A percentile compares a stretch with the other conserved stretches of the same genome.
These are phyloP conservation scores for Bambusicola thoracicus DNA, from an alignment of 2,113 vertebrate genomes.

Conservation along the genomic window DNA sequence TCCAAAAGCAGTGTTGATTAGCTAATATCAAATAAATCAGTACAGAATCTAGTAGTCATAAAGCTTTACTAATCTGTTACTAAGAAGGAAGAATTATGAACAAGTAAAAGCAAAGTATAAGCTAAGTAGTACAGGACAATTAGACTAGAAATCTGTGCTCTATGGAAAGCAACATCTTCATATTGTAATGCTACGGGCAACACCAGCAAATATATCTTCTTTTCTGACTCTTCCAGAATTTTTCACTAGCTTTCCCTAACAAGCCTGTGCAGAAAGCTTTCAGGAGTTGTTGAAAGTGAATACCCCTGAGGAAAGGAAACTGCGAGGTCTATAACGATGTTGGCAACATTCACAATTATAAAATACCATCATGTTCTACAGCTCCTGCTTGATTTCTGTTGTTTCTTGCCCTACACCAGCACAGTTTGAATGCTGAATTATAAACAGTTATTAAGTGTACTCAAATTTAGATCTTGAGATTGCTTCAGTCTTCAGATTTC, in stretches of 20 bases:
- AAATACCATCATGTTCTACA: neutral
- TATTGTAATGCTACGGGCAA: neutral
- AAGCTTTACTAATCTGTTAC: neutral
- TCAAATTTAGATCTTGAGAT: neutral
- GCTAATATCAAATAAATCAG: neutral
- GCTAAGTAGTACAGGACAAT: neutral
- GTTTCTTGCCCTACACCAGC: neutral
- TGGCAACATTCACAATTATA: neutral
- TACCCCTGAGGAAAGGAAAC: neutral
- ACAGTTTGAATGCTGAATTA: neutral
- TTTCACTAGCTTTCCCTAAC: neutral
- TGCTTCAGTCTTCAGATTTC: constrained; percentile 30
- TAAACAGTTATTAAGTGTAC: neutral
- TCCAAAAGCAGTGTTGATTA: neutral
- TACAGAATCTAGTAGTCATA: neutral
- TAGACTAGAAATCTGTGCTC: neutral
- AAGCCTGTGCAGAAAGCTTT: neutral
- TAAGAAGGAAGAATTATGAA: neutral
- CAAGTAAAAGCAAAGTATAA: neutral
- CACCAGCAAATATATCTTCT: neutral
- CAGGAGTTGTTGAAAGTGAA: neutral
- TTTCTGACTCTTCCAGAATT: neutral
- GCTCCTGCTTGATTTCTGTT: neutral
- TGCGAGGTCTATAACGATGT: neutral
- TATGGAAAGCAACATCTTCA: neutral